phyloP scores from a whole-genome alignment of 2,113 vertebrate species.

The Anguilla rostrata region DNA sequence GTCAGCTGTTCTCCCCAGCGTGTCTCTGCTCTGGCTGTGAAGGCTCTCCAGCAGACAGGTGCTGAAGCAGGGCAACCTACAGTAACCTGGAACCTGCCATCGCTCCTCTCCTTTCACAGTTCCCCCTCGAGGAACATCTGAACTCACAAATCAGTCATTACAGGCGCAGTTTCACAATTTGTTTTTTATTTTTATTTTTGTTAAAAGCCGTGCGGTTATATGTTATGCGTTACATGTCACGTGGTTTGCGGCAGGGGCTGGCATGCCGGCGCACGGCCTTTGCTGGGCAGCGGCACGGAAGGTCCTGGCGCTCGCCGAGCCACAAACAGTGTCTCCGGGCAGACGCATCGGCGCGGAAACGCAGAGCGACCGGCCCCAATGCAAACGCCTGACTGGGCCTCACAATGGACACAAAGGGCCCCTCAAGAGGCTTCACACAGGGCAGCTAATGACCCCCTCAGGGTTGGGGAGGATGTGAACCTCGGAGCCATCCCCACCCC shows the following conservation, averaged over 20 bases:
- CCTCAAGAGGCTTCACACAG: not conserved
- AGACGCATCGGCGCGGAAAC: too few species aligned
- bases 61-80: conserved; percentile 46
- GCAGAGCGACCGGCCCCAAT: not conserved
- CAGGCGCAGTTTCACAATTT: conserved; percentile 38
- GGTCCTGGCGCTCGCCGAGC: not conserved
- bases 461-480: not conserved
- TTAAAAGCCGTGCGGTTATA: conserved; percentile 20
- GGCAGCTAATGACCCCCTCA: not conserved
- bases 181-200: conserved; percentile 33
- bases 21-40: conserved; percentile 36
- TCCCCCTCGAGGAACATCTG: conserved; percentile 43
- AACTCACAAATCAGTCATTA: conserved; percentile 31
- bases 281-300: not conserved
- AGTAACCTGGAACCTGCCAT: conserved; percentile 52
- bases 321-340: not conserved
- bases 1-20: conserved; percentile 50
- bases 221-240: conserved; percentile 48
- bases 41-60: conserved; percentile 43
- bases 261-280: conserved; percentile 48
- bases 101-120: conserved; percentile 26
- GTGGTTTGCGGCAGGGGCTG: conserved; percentile 46
- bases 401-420: conserved; percentile 33
- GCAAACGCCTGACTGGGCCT: too few species aligned
- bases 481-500: not conserved